Evolutionary conservation across 2,797 vertebrate genomes (phyloP), one percentile per base, ranked within the genome.

Genomic region (Acestrorhynchus altus): DNA sequence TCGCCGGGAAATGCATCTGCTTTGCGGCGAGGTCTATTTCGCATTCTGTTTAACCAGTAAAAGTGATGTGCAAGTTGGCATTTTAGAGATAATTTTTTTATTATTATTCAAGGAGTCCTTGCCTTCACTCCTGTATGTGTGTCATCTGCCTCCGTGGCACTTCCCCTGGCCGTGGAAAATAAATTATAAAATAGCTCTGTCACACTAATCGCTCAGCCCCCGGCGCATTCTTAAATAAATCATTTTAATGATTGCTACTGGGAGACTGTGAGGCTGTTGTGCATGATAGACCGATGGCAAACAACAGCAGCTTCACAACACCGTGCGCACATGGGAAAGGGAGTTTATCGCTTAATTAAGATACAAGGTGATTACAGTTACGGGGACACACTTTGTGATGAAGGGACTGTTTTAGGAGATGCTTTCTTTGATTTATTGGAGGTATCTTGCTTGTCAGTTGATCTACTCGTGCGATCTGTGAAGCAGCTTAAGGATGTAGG

Each of bases 111-210:
- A 20, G 65, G 51, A 47, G 70, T 74, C 88, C 79, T 79, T 87
- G 84, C 84, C 26, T 77, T 86, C 77, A 79, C 11, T 87, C 67
- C 83, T 71, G 4, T 91, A 83, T 90, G 92, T 90, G 90, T 90
- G 86, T 89, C 83, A 83, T 74, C 85, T 90, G 83, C 84, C 86
- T 90, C 80, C 90, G 88, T 85, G 86, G 88, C 89, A 82, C 87
- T 92, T 93, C 85, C 88, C 88, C 84, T 88, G 87, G 89, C 78
- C 71, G 88, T 80, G 88, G 81, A 89, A 89, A 89, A 92, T 94
- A 89, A 94, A 92, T 92, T 93, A 93, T 91, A 87, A 88, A 93
- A 87, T 90, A 90, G 85, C 81, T 81, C 92, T 94, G 89, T 93
- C 92, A 92, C 86, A 91, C 86, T 88, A 91, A 92, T 91, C 89